Evolutionary conservation across 2,888 invertebrate genomes (phyloP).

Genomic region (Argyra leucocephala): DNA sequence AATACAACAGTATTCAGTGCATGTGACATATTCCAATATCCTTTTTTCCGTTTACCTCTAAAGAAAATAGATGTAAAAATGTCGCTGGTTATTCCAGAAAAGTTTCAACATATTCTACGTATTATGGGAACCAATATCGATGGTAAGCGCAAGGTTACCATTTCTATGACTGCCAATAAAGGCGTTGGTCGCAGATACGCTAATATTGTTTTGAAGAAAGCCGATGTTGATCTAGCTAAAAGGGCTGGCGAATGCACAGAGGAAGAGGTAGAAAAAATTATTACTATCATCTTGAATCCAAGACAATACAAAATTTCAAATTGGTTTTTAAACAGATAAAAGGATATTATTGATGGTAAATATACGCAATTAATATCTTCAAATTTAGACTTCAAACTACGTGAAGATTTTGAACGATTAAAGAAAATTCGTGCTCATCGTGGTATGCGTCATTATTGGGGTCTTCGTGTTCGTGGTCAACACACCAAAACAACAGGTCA

Average conservation of each 20-base stretch:
- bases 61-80: conserved; percentile 33
- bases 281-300: conserved; percentile 98
- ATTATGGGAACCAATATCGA: conserved; percentile 99
- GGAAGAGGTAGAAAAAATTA: conserved; percentile 95
- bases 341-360: conserved; percentile 98
- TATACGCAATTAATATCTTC: conserved; percentile 90
- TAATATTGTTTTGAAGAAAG: conserved; percentile 95
- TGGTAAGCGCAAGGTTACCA: conserved; percentile 96
- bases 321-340: conserved; percentile 99
- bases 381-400: conserved; percentile 91
- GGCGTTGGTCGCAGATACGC: conserved; percentile 97
- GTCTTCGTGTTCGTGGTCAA: conserved; percentile 97
- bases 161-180: conserved; percentile 98
- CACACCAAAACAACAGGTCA: conserved; percentile 99
- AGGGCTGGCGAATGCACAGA: conserved; percentile 98
- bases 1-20: too few relatives aligned
- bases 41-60: conserved; percentile 35
- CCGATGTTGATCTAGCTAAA: conserved; percentile 94
- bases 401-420: conserved; percentile 98
- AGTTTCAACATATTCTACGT: conserved; percentile 99
- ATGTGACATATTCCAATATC: too few relatives aligned
- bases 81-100: conserved; percentile 96
- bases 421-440: conserved; percentile 99
- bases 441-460: conserved; percentile 99
- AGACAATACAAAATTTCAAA: conserved; percentile 99